Conservation (phyloP, 2,888 invertebrate genomes). For the Sipha maydis region DNA sequence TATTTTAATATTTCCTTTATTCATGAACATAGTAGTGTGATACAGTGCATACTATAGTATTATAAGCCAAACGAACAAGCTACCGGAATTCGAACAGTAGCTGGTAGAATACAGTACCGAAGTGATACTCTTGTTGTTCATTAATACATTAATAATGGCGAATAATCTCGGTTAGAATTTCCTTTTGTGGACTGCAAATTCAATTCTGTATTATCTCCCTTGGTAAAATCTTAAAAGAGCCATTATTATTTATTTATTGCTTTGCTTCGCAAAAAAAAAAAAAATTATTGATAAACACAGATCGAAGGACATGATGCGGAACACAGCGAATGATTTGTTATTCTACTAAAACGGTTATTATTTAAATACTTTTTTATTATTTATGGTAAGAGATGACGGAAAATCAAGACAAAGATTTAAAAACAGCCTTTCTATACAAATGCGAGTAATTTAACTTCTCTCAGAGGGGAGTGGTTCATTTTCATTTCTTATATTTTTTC, state of each 20-base stretch:
- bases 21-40: not conserved
- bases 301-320: not conserved
- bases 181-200: not conserved
- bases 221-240: not conserved
- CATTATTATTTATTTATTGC: constrained; percentile 28
- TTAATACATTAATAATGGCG: constrained; percentile 20
- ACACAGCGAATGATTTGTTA: not conserved
- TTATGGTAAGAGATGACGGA: not conserved
- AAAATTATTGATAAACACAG: constrained; percentile 1
- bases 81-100: not conserved
- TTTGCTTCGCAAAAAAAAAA: not conserved
- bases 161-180: not conserved
- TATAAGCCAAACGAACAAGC: not conserved
- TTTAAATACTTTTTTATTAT: not conserved
- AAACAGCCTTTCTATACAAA: not conserved
- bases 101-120: not conserved
- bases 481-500: not conserved
- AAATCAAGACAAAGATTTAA: not conserved
- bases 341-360: not conserved
- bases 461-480: not conserved
- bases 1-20: not conserved
- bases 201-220: not conserved
- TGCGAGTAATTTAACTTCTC: not conserved
- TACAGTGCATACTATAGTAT: not conserved
- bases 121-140: constrained; percentile 6